These are phyloP conservation scores for Ptyas mucosa DNA, from an alignment of 2,113 vertebrate genomes.

Conservation along the genomic window DNA sequence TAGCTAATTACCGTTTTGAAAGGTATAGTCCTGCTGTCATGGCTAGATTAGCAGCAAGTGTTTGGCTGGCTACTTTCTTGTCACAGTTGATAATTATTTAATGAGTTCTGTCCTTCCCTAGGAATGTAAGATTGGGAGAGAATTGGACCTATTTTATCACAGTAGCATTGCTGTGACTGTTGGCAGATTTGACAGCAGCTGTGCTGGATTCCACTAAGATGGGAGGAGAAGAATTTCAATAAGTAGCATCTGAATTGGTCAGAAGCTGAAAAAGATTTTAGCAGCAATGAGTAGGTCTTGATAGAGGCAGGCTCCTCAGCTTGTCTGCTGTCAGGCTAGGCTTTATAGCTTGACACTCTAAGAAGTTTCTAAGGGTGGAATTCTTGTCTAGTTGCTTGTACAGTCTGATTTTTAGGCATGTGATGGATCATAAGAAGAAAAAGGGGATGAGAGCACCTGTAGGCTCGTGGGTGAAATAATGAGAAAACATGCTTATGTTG, in stretches of 20 bases:
- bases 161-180: slow-evolving; percentile 40
- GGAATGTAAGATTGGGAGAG: slow-evolving; percentile 61
- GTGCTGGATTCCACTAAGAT: slow-evolving; percentile 52
- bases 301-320: slow-evolving; percentile 47
- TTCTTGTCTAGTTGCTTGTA: not conserved
- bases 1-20: slow-evolving; percentile 61
- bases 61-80: slow-evolving; percentile 63
- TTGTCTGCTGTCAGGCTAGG: slow-evolving; percentile 46
- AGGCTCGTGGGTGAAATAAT: not conserved
- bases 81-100: slow-evolving; percentile 60
- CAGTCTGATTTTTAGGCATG: not conserved
- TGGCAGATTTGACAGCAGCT: slow-evolving; percentile 49
- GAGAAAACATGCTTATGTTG: not conserved
- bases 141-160: slow-evolving; percentile 59
- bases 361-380: slow-evolving; percentile 20
- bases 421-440: not conserved
- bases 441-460: not conserved
- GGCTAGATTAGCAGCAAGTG: slow-evolving; percentile 61
- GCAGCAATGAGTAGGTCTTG: slow-evolving; percentile 60
- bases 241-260: slow-evolving; percentile 54
- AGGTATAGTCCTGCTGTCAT: slow-evolving; percentile 61
- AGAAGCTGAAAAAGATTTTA: slow-evolving; percentile 28
- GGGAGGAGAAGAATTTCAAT: slow-evolving; percentile 65
- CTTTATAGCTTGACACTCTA: slow-evolving; percentile 45
- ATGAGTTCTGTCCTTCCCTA: slow-evolving; percentile 63